Evolutionary conservation across 1,140 invertebrate genomes (phyloP).

Genomic region (Tenebrio molitor): DNA sequence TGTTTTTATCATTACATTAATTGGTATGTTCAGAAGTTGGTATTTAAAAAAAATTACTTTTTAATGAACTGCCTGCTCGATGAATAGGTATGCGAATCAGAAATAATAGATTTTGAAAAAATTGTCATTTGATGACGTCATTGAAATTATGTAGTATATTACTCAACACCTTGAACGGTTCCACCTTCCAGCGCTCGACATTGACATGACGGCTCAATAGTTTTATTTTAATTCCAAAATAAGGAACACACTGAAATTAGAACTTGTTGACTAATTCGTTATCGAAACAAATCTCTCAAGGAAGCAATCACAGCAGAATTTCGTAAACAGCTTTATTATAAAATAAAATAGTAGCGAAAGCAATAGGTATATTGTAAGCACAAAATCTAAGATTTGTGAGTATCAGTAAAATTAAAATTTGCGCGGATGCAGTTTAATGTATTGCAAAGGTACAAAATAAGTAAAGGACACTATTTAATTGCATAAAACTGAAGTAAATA

Average conservation of each 20-base stretch:
- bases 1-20: slow-evolving; percentile 32
- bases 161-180: too few relatives aligned
- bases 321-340: too few relatives aligned
- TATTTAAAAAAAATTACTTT: slow-evolving; percentile 3
- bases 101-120: too few relatives aligned
- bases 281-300: too few relatives aligned
- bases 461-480: not conserved
- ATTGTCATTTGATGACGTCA: not conserved
- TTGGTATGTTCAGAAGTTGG: not conserved
- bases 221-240: too few relatives aligned
- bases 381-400: not conserved
- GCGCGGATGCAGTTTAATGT: not conserved
- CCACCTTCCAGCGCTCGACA: too few relatives aligned
- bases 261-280: too few relatives aligned
- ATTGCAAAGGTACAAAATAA: slow-evolving; percentile 4
- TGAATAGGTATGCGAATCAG: too few relatives aligned
- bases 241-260: too few relatives aligned
- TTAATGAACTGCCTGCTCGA: not conserved
- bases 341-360: not conserved
- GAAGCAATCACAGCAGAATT: too few relatives aligned
- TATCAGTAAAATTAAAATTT: not conserved
- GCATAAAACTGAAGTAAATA: slow-evolving; percentile 8
- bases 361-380: not conserved
- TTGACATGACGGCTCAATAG: too few relatives aligned
- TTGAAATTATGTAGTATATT: too few relatives aligned